phyloP scores from a whole-genome alignment of 2,113 vertebrate species.

The Sander lucioperca region DNA sequence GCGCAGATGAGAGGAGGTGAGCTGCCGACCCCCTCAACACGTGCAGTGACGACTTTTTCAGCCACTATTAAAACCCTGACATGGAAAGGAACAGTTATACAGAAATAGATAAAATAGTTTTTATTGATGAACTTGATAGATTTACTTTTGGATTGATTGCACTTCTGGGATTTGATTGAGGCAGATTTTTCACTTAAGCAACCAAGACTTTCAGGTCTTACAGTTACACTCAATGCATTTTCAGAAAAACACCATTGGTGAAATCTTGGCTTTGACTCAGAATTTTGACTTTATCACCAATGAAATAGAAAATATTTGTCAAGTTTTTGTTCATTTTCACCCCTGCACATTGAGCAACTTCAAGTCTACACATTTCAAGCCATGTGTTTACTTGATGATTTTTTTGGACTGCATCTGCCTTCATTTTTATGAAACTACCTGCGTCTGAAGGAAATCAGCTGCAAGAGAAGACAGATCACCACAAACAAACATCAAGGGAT shows the following conservation, averaged over 20 bases:
- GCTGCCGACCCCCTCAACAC: slow-evolving; percentile 44
- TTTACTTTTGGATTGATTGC: neutral
- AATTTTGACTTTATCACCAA: neutral
- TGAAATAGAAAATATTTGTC: neutral
- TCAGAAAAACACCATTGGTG: neutral
- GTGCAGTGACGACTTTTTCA: slow-evolving; percentile 23
- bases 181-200: neutral
- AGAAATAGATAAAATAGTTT: neutral
- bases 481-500: slow-evolving; percentile 42
- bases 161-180: neutral
- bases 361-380: neutral
- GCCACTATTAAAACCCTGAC: slow-evolving; percentile 24
- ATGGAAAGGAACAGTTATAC: neutral
- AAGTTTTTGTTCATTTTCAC: neutral
- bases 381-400: neutral
- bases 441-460: neutral
- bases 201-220: neutral
- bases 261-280: neutral
- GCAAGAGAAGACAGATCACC: neutral
- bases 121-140: neutral
- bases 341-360: neutral
- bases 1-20: slow-evolving; percentile 66
- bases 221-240: neutral
- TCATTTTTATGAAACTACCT: neutral
- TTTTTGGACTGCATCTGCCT: neutral